Evolutionary conservation across 2,888 invertebrate genomes (phyloP).

Genomic region (Steromphala cineraria): DNA sequence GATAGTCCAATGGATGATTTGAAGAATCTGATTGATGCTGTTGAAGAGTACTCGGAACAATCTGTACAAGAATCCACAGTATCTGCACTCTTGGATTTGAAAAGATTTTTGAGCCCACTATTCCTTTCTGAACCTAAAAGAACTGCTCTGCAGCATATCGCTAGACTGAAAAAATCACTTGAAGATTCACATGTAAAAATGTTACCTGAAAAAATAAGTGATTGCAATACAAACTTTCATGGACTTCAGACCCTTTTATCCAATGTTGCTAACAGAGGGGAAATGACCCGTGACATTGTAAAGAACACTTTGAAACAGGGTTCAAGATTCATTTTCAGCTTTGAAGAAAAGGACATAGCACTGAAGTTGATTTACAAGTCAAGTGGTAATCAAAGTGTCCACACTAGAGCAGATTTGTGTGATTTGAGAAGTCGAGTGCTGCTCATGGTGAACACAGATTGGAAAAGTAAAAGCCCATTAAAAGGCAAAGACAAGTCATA

Average conservation of each 20-base stretch:
- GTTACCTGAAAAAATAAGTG: slow-evolving; percentile 1
- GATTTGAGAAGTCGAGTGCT: slow-evolving; percentile 22
- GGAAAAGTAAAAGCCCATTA: not conserved
- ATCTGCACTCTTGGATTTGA: slow-evolving; percentile 48
- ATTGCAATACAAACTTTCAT: slow-evolving; percentile 10
- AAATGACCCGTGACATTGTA: slow-evolving; percentile 17
- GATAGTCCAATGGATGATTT: slow-evolving; percentile 49
- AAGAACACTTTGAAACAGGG: not conserved
- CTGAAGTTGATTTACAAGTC: not conserved
- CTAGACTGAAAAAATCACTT: slow-evolving; percentile 2
- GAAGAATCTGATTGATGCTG: slow-evolving; percentile 54
- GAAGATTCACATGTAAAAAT: not conserved
- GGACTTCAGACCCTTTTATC: not conserved
- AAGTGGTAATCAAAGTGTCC: not conserved
- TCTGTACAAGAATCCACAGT: slow-evolving; percentile 52
- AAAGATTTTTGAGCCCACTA: slow-evolving; percentile 36
- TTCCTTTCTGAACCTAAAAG: slow-evolving; percentile 17
- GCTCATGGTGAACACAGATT: slow-evolving; percentile 18
- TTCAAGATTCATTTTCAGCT: slow-evolving; percentile 4
- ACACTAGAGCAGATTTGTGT: not conserved
- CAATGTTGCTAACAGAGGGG: slow-evolving; percentile 15
- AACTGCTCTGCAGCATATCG: slow-evolving; percentile 23
- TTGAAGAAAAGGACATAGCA: not conserved
- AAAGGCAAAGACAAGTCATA: not conserved
- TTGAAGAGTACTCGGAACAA: slow-evolving; percentile 55